Evolutionary conservation across 2,113 vertebrate species (phyloP), one percentile per base, ranked within the genome.

Genomic region (Larimichthys crocea): DNA sequence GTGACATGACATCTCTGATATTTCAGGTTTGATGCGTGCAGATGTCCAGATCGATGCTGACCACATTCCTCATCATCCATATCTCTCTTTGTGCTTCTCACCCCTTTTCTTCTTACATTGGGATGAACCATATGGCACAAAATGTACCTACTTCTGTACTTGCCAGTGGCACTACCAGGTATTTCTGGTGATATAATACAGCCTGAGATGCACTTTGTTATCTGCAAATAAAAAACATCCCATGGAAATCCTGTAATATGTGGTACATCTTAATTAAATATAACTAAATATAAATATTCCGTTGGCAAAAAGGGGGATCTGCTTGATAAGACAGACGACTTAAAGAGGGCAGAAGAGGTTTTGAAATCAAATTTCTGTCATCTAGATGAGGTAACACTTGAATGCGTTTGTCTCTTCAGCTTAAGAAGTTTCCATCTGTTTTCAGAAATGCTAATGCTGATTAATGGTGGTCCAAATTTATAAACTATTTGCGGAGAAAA

Each of bases 131-230:
- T n/a, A 31, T 44, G 72, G 57, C 50, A 52, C 44, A 26, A 72
- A 67, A 62, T 66, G 8, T 72, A 78, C 78, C 74, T 64, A 74
- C 63, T 76, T 68, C 22, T 63, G 68, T 48, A 64, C 22, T 60
- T 64, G 69, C 69, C 53, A 31, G 63, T 60, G 40, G 61, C 67
- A 20, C 59, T 35, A 71, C 44, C 16, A 50, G 65, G 59, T 49
- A 35, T 71, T 75, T 10, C 22, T 74, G 50, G 65, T 74, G 52
- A 59, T 81, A 60, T 24, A 17, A 56, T 46, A 62, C n/a, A 73
- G 35, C 24, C 29, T 15, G 24, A n/a, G 48, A 66, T 42, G 4
- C 24, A 22, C 59, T 49, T 31, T 72, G 48, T 62, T 57, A 31
- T 76, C 72, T 71, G 24, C 31, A 42, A n/a, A 40, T 24, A 31